Conservation (phyloP, 1,140 invertebrate species). For the Drosophila punjabiensis region DNA sequence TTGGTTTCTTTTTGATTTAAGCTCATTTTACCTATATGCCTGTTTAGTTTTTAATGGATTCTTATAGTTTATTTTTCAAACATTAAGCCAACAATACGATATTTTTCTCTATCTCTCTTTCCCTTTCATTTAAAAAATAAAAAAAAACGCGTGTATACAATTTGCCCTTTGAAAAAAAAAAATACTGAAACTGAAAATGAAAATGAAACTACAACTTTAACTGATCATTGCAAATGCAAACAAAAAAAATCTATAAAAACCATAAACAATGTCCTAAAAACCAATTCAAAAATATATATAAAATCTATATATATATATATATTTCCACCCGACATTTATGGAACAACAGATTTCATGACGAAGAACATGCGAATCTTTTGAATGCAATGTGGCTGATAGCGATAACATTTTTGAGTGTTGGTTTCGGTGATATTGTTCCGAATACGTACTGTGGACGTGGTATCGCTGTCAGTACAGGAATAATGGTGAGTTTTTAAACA, state of each 20-base stretch:
- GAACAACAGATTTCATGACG: slow-evolving; percentile 95
- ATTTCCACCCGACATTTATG: slow-evolving; percentile 38
- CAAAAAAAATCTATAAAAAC: slow-evolving; percentile 14
- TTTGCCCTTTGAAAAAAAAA: slow-evolving; percentile 39
- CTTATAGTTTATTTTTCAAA: slow-evolving; percentile 71
- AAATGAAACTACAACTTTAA: slow-evolving; percentile 14
- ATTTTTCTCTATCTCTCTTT: slow-evolving; percentile 83
- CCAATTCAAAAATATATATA: slow-evolving; percentile 35
- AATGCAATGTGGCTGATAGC: slow-evolving; percentile 99
- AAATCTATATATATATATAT: slow-evolving; percentile 19
- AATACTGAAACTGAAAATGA: slow-evolving; percentile 21
- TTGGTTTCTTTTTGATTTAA: slow-evolving; percentile 23
- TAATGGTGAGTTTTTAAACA: slow-evolving; percentile 94
- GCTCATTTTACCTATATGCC: slow-evolving; percentile 41
- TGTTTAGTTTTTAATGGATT: slow-evolving; percentile 56
- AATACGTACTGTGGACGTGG: slow-evolving; percentile 99
- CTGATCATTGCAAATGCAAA: slow-evolving; percentile 22
- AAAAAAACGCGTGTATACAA: slow-evolving; percentile 60
- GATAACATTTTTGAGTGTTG: slow-evolving; percentile 99
- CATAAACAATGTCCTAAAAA: slow-evolving; percentile 19
- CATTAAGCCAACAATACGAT: slow-evolving; percentile 82
- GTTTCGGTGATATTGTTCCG: slow-evolving; percentile 99
- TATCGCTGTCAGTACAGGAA: slow-evolving; percentile 98
- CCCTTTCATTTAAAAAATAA: slow-evolving; percentile 69
- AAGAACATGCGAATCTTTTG: slow-evolving; percentile 98